Base-by-base conservation (phyloP, 2,888 invertebrate species). In the Plagodis pulveraria region DNA sequence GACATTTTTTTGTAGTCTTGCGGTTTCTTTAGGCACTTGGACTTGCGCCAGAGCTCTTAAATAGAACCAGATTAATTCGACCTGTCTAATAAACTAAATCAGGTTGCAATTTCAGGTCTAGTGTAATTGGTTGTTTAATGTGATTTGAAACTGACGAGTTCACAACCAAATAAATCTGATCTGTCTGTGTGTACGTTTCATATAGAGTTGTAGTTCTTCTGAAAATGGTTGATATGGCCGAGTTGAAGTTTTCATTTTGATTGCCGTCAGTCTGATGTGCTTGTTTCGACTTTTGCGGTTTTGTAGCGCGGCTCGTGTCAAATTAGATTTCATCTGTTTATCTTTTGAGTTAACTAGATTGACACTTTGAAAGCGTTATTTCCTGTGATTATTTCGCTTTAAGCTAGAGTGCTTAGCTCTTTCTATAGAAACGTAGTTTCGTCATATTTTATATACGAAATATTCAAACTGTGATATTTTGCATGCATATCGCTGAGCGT, bases 1-100 rank as follows among this genome's bases (percentile, higher is more conserved):
- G 62, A 65, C 50, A 65, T 66, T 63, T 68, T 51, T 69, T 66
- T 67, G 54, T 68, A 40, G 50, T 22, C 55, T 55, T 59, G 55
- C 59, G 50, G 55, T 59, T 61, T 61, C 45, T 61, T 53, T 61
- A 50, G 49, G n/a, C 32, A 51, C 47, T 59, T 61, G 61, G 53
- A 36, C 50, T 33, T 33, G 46, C n/a, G 61, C 61, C 61, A 56
- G 50, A 53, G 42, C 50, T 53, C 43, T 53, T 53, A 50, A 56
- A 50, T 4, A 5, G 12, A 42, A 38, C 61, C 56, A 57, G 53
- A 1, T 34, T 22, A 7, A 41, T 6, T 22, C 46, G 56, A 40
- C 22, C 45, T n/a, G 8, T 46, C 42, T 48, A 7, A 40, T 36
- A 8, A 43, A 42, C 33, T 22, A 47, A 0, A n/a, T 42, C 8